These are phyloP conservation scores for Gryllus longicercus DNA, from an alignment of 2,888 invertebrate species.

Conservation along the genomic window DNA sequence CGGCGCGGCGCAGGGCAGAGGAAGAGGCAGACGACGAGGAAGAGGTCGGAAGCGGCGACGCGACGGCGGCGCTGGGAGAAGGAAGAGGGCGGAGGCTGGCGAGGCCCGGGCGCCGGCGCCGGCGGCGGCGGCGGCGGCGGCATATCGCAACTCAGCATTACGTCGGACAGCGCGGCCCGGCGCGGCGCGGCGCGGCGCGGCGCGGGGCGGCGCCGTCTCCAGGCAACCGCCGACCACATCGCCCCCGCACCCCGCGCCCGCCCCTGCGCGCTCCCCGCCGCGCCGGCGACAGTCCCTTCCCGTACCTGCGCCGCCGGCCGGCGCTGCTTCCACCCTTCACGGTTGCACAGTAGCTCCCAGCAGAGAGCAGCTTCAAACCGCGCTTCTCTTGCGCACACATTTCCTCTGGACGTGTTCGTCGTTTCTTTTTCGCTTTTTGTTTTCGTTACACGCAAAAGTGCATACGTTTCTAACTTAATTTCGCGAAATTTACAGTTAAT, in stretches of 20 bases:
- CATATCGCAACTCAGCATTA: constrained; percentile 17
- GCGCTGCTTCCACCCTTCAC: no score
- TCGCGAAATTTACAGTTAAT: no score
- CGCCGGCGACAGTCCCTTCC: background rate
- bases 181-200: background rate
- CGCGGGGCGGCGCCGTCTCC: constrained; percentile 20
- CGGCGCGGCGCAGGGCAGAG: background rate
- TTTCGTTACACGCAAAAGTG: no score
- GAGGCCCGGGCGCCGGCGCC: background rate
- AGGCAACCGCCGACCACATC: constrained; percentile 17
- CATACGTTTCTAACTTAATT: no score
- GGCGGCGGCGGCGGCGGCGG: background rate
- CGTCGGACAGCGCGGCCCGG: background rate
- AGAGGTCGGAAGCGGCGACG: background rate
- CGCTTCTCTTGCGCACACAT: no score
- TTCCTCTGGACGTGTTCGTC: no score
- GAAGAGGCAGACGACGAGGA: background rate
- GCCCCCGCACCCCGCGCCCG: background rate
- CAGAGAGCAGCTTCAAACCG: no score
- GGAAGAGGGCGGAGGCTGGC: background rate
- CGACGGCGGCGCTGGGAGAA: background rate
- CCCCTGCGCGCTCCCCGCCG: background rate
- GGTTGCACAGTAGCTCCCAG: no score
- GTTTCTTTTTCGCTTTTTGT: no score
- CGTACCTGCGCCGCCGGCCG: background rate